A percentile compares a stretch with the other conserved stretches of the same genome.
These are phyloP conservation scores for Spea bombifrons DNA, from an alignment of 2,113 vertebrate species.

Conservation along the genomic window DNA sequence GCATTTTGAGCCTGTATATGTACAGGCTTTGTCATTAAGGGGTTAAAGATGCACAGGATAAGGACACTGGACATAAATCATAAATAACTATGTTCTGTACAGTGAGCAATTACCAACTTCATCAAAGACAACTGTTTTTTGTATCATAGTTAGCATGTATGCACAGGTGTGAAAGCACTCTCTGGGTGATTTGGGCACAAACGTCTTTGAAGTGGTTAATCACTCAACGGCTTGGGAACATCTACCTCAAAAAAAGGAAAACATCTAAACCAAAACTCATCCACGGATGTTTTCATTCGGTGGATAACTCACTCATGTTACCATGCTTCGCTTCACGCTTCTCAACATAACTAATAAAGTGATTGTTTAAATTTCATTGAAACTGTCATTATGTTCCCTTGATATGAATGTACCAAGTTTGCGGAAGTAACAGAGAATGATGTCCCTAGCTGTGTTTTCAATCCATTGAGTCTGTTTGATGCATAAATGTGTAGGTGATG, in stretches of 20 bases:
- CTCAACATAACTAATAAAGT: conserved; percentile 24
- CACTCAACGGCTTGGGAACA: conserved; percentile 20
- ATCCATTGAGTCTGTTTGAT: background rate
- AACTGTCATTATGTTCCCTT: background rate
- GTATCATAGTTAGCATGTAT: background rate
- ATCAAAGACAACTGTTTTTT: background rate
- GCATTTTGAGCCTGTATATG: too few relatives aligned
- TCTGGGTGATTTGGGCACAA: conserved; percentile 16
- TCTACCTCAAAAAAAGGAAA: conserved; percentile 6
- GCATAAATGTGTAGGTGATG: background rate
- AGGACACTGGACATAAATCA: too few relatives aligned
- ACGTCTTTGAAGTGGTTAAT: conserved; percentile 27
- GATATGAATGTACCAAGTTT: conserved; percentile 20
- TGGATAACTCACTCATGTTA: background rate
- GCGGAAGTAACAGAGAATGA: background rate
- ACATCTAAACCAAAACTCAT: background rate
- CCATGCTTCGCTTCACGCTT: conserved; percentile 20
- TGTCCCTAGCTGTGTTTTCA: conserved; percentile 6
- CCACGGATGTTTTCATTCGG: conserved; percentile 16
- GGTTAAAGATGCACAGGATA: background rate
- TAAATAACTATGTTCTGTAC: background rate
- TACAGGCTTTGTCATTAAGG: too few relatives aligned
- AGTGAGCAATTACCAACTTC: background rate
- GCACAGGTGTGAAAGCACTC: conserved; percentile 11
- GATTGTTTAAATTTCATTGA: background rate